Base-by-base conservation (phyloP, 2,113 vertebrate genomes). In the Gambusia affinis region DNA sequence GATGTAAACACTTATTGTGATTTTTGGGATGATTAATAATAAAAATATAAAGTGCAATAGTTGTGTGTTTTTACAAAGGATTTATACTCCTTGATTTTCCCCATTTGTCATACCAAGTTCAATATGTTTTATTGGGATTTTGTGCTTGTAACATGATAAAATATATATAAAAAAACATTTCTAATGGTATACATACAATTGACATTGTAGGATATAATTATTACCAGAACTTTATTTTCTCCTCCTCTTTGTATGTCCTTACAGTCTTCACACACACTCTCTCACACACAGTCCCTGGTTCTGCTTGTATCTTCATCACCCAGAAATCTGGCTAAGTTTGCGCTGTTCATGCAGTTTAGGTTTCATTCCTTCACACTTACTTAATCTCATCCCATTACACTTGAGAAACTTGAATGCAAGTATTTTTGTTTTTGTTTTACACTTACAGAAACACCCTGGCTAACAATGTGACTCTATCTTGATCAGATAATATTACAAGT, bases 241-340 rank as follows among this genome's bases (percentile, higher is more conserved):
- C 17, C 47, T 51, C 42, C 27, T 70, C 17, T 74, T 12, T 74
- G 64, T 44, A 17, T 63, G 62, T 74, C 60, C 72, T 35, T 28
- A 8, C 75, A 61, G 51, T n/a, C 19, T 54, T 3, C 47, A 42
- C 47, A 19, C 19, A 51, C 44, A 47, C 44, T 15, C 14, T 3
- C 44, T 51, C 47, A 47, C 62, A 61, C 57, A 6, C 60, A 42
- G 64, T 30, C 63, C 31, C 37, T 73, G 51, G 79, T 79, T 90
- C 75, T 76, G 51, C 81, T 79, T 88, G 73, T 75, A 81, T 90
- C 79, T 82, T 87, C 81, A 85, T 86, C 64, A 73, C 65, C 22
- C 70, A 78, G 73, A 85, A 76, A 80, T 30, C 68, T 66, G 54
- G 33, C 44, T 60, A 64, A 63, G 81, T 78, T 27, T 68, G 10